Conservation (phyloP, 2,888 invertebrate genomes). For the Megamerina dolium region DNA sequence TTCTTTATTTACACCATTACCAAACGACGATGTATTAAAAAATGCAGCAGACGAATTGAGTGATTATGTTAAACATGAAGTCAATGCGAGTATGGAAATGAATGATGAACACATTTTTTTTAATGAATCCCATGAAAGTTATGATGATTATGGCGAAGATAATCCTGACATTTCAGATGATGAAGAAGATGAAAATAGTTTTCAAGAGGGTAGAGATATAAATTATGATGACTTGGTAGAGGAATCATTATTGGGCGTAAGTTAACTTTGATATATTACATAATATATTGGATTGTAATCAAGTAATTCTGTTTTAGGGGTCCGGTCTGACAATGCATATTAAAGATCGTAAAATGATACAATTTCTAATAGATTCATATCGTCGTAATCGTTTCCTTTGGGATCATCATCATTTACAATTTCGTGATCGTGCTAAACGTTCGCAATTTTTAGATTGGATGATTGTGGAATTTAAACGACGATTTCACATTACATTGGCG, state of each 20-base stretch:
- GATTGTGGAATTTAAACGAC: conserved; percentile 37
- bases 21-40: conserved; percentile 18
- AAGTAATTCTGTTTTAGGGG: conserved; percentile 18
- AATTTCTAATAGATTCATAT: conserved; percentile 41
- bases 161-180: conserved; percentile 10
- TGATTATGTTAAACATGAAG: too few relatives aligned
- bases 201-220: conserved; percentile 23
- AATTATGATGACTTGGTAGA: conserved; percentile 43
- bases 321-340: conserved; percentile 39
- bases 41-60: conserved; percentile 15
- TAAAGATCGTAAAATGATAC: conserved; percentile 42
- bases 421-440: conserved; percentile 39
- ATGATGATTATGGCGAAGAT: conserved; percentile 19
- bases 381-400: conserved; percentile 41
- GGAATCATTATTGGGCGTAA: conserved; percentile 37
- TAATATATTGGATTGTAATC: not conserved
- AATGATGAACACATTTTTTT: conserved; percentile 14
- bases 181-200: conserved; percentile 24
- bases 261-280: conserved; percentile 9
- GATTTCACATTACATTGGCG: conserved; percentile 37
- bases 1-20: conserved; percentile 10
- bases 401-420: conserved; percentile 42
- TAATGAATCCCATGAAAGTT: conserved; percentile 20
- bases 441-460: conserved; percentile 40
- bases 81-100: conserved; percentile 30